These are phyloP conservation scores for Mactromeris polynyma DNA, from an alignment of 2,888 invertebrate species.

Conservation along the genomic window DNA sequence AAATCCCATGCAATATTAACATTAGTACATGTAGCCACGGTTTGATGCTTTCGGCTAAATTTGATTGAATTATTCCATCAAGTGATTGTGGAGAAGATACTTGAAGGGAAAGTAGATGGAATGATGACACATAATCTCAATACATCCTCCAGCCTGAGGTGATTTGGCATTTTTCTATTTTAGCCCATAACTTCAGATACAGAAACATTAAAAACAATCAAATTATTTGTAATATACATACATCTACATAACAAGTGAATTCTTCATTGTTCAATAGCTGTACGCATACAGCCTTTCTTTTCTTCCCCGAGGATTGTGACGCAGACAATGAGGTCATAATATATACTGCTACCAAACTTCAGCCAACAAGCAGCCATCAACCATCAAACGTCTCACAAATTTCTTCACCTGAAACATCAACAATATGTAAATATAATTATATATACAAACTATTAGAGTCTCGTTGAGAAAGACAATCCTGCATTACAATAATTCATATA, in stretches of 20 bases:
- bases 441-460: too few species aligned
- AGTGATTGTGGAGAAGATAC: not conserved
- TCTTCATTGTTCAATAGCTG: slow-evolving; percentile 79
- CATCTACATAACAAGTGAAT: slow-evolving; percentile 80
- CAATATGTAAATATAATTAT: not conserved
- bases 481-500: too few species aligned
- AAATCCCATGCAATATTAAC: too few species aligned
- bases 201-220: not conserved
- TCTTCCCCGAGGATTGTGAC: slow-evolving; percentile 77
- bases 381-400: not conserved
- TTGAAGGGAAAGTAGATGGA: not conserved
- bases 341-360: slow-evolving; percentile 23
- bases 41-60: not conserved
- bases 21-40: too few species aligned
- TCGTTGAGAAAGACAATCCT: too few species aligned
- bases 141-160: not conserved
- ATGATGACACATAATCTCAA: not conserved
- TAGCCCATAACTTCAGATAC: not conserved
- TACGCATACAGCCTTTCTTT: slow-evolving; percentile 82
- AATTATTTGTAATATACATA: slow-evolving; percentile 67
- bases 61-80: not conserved
- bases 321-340: slow-evolving; percentile 72
- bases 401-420: slow-evolving; percentile 29
- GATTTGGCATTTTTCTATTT: not conserved
- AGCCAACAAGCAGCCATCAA: slow-evolving; percentile 15